These are phyloP conservation scores for Ophion obscuratus DNA, from an alignment of 2,888 invertebrate genomes.

Conservation along the genomic window DNA sequence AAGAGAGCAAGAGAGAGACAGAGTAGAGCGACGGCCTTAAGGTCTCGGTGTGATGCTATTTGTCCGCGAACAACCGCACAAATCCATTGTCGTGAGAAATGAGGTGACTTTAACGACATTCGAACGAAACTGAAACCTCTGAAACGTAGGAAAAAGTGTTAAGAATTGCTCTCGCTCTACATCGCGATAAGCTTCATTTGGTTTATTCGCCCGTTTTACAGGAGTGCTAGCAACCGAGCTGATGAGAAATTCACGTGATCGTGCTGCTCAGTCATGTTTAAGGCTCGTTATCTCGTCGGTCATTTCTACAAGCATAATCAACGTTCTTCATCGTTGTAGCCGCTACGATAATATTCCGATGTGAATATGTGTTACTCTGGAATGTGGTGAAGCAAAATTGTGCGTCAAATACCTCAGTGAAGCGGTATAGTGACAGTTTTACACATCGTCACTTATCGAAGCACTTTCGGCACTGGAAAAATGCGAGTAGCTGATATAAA, in stretches of 20 bases:
- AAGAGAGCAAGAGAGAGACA: constrained; percentile 1
- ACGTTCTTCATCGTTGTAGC: neutral
- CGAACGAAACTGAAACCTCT: constrained; percentile 25
- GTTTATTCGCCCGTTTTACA: neutral
- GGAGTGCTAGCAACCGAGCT: neutral
- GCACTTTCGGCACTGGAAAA: neutral
- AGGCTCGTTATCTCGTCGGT: constrained; percentile 3
- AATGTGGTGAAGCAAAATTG: neutral
- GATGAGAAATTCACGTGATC: constrained; percentile 35
- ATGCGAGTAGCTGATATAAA: constrained; percentile 10
- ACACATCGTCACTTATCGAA: neutral
- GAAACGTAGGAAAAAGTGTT: neutral
- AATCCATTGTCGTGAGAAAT: constrained; percentile 13
- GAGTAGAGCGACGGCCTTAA: neutral
- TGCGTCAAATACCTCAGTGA: neutral
- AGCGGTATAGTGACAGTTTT: neutral
- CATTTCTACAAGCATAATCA: constrained; percentile 10
- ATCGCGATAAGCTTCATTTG: constrained; percentile 10
- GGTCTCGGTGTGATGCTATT: constrained; percentile 7
- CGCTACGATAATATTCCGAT: neutral
- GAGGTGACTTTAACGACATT: constrained; percentile 10
- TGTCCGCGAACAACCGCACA: neutral
- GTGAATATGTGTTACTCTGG: neutral
- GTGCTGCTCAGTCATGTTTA: neutral
- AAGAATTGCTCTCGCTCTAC: neutral